Evolutionary conservation across 2,797 vertebrate genomes (phyloP).

Genomic region (Ataeniobius toweri): DNA sequence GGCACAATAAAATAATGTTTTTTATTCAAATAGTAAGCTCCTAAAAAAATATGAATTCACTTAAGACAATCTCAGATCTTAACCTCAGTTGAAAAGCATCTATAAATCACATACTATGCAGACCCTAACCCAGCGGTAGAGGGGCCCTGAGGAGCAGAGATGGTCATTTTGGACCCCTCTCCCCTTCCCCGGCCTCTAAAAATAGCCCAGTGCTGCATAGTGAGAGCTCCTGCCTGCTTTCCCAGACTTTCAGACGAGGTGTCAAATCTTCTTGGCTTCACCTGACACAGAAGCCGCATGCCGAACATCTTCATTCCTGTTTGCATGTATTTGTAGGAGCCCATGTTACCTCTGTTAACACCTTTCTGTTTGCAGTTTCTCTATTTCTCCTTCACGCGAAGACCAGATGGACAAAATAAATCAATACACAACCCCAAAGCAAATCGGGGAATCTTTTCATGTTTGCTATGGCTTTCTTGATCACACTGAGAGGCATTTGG

Average conservation of each 20-base stretch:
- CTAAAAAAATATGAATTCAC: neutral
- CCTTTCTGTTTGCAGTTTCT: conserved; percentile 51
- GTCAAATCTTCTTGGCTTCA: conserved; percentile 75
- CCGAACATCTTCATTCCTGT: conserved; percentile 76
- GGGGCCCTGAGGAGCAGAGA: conserved; percentile 49
- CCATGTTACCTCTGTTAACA: conserved; percentile 55
- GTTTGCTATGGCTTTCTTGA: conserved; percentile 20
- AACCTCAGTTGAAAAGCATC: conserved; percentile 4
- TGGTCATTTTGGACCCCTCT: conserved; percentile 60
- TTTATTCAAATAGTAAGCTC: neutral
- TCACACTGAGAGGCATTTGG: conserved; percentile 54
- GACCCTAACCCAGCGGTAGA: conserved; percentile 16
- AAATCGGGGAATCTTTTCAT: conserved; percentile 17
- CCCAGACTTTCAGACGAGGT: conserved; percentile 74
- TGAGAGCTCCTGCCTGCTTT: conserved; percentile 67
- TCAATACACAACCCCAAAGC: conserved; percentile 5
- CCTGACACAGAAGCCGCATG: conserved; percentile 72
- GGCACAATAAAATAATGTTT: neutral
- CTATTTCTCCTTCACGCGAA: conserved; percentile 45
- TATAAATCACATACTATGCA: conserved; percentile 21
- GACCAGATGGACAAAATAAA: conserved; percentile 19
- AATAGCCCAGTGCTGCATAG: conserved; percentile 70
- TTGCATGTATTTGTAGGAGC: conserved; percentile 61
- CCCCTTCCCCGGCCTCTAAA: conserved; percentile 67
- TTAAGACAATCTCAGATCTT: neutral